These are phyloP conservation scores for Tipula helvola DNA, from an alignment of 2,888 invertebrate genomes.

Conservation along the genomic window DNA sequence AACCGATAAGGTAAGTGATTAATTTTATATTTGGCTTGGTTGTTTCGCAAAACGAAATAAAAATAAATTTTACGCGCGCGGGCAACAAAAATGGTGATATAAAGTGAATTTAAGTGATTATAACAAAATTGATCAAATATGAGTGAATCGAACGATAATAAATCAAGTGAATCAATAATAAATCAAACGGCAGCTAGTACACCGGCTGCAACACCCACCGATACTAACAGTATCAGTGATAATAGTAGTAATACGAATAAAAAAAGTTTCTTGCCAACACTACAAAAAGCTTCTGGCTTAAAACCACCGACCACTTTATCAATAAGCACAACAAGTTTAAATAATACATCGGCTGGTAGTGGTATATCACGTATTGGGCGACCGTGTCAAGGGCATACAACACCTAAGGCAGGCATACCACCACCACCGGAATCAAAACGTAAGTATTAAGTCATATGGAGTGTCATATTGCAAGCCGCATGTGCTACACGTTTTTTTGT, in stretches of 20 bases:
- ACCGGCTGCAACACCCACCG: background rate
- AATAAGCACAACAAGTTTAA: background rate
- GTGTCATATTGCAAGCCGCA: background rate
- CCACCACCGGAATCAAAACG: slow-evolving; percentile 19
- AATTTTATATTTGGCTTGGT: background rate
- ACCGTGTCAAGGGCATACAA: slow-evolving; percentile 23
- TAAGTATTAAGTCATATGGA: slow-evolving; percentile 12
- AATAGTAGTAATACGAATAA: background rate
- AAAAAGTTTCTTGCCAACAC: background rate
- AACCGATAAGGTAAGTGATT: background rate
- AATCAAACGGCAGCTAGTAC: background rate
- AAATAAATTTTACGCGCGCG: background rate
- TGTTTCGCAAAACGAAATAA: background rate
- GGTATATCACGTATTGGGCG: slow-evolving; percentile 24
- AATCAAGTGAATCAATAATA: background rate
- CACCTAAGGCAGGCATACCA: slow-evolving; percentile 29
- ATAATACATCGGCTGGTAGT: background rate
- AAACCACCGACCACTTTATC: slow-evolving; percentile 18
- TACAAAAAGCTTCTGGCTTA: slow-evolving; percentile 14
- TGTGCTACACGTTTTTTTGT: background rate
- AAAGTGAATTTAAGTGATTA: background rate
- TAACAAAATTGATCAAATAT: background rate
- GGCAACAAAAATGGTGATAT: background rate
- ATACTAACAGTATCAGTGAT: background rate
- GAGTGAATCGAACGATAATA: background rate